Evolutionary conservation across 2,888 invertebrate species (phyloP), one percentile per base, ranked within the genome.

Genomic region (Alentia gelatinosa): DNA sequence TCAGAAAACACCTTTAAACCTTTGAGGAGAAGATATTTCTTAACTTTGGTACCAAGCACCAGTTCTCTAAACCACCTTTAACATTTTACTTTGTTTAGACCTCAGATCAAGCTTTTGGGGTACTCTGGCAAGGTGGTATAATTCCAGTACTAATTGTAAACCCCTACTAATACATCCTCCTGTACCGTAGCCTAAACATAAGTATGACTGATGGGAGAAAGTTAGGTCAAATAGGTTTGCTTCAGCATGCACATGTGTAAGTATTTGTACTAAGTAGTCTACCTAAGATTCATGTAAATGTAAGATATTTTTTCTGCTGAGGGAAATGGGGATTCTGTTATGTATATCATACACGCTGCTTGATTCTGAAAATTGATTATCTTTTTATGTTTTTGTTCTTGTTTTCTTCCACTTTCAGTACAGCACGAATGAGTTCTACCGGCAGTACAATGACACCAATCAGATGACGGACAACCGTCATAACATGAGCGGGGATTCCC

Each of bases 371-470:
- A n/a, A n/a, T n/a, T n/a, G n/a, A n/a, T n/a, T n/a, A n/a, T n/a
- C n/a, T n/a, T n/a, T n/a, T n/a, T n/a, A n/a, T n/a, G n/a, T n/a
- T n/a, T n/a, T n/a, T n/a, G n/a, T n/a, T n/a, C n/a, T 33, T 33
- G 15, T 79, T 35, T 79, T 12, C 35, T 83, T 83, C 23, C 1
- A n/a, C 26, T 86, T 86, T 86, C 79, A 93, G 93, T 93, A 93
- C 91, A 93, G 92, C 89, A 93, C 92, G 47, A 92, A 92, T 68
- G 92, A 93, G 50, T 93, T 93, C 90, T 93, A 93, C 88, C 91
- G 93, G 30, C 93, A 93, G 92, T 93, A 92, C 92, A 91, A 90
- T 37, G 92, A 91, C 79, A 89, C 90, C 56, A 92, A 84, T 30
- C 68, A 42, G n/a, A 89, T 63, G 50, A 37, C 89, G n/a, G 89